A percentile compares a stretch with the other conserved stretches of the same genome.
Evolutionary conservation across 2,888 invertebrate genomes (phyloP).

Genomic region (Andricus quercusramuli): DNA sequence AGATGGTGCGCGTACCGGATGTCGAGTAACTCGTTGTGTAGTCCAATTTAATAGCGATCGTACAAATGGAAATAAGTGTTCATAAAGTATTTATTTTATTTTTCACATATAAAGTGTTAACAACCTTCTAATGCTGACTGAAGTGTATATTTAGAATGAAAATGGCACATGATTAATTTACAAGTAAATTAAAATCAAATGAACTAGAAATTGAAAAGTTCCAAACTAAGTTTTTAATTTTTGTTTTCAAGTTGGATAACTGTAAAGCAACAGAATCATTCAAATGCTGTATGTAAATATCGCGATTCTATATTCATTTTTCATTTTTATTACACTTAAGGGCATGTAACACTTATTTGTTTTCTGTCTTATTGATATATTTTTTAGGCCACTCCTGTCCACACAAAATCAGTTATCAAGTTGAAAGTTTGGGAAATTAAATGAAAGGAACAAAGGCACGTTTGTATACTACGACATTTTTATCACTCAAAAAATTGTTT

Average conservation of each 20-base stretch:
- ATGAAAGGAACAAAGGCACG: too few relatives aligned
- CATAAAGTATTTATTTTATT: background rate
- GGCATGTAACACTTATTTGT: too few relatives aligned
- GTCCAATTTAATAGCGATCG: constrained; percentile 24
- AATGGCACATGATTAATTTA: background rate
- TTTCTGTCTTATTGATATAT: too few relatives aligned
- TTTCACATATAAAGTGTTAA: background rate
- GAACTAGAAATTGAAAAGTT: background rate
- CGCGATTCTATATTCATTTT: too few relatives aligned
- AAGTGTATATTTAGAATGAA: background rate
- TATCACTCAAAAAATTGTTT: too few relatives aligned
- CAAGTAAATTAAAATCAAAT: background rate
- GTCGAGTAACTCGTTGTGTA: constrained; percentile 30
- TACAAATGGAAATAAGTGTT: constrained; percentile 6
- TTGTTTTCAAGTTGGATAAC: background rate
- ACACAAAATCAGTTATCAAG: too few relatives aligned
- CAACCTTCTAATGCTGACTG: background rate
- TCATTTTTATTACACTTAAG: too few relatives aligned
- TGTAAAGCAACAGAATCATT: too few relatives aligned
- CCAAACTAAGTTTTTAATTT: background rate
- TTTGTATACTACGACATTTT: too few relatives aligned
- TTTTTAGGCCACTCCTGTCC: too few relatives aligned
- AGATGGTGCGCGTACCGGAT: constrained; percentile 28
- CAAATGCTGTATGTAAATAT: background rate
- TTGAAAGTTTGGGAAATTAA: too few relatives aligned